Conservation (phyloP, 2,113 vertebrate genomes). For the Lates calcarifer region DNA sequence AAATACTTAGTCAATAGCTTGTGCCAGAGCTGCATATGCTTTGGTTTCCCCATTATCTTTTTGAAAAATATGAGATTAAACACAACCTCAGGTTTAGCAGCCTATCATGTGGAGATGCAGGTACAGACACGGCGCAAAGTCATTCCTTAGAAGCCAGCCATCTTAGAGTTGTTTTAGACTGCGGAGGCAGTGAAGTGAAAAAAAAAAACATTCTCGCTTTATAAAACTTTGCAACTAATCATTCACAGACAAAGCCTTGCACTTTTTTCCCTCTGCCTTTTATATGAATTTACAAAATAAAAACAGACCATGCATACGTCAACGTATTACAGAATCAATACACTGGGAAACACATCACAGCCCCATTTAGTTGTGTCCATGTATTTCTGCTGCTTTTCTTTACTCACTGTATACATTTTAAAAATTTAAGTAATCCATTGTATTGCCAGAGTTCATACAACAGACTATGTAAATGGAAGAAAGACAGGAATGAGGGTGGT, state of each 20-base stretch:
- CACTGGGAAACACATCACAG: constrained; percentile 11
- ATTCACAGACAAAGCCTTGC: constrained; percentile 30
- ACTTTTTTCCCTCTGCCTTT: background rate
- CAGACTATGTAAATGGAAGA: background rate
- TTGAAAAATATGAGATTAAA: constrained; percentile 62
- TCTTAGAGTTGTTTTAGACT: constrained; percentile 44
- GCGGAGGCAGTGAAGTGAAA: constrained; percentile 38
- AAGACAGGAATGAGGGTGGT: background rate
- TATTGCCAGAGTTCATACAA: background rate
- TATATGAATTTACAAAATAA: constrained; percentile 17
- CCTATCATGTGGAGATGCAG: constrained; percentile 48
- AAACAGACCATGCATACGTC: background rate
- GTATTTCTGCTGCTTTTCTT: background rate
- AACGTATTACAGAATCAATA: background rate
- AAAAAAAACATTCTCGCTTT: constrained; percentile 37
- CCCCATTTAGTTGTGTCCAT: background rate
- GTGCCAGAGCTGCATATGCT: constrained; percentile 39
- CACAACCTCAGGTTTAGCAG: constrained; percentile 38
- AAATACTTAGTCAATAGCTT: constrained; percentile 55
- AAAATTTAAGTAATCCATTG: too few relatives aligned
- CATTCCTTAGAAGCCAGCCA: constrained; percentile 48
- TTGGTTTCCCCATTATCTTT: constrained; percentile 67
- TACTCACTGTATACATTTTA: too few relatives aligned
- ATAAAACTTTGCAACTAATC: constrained; percentile 31
- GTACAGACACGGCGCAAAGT: constrained; percentile 47